phyloP scores from a whole-genome alignment of 2,797 vertebrate genomes.

The Melanotaenia boesemani region DNA sequence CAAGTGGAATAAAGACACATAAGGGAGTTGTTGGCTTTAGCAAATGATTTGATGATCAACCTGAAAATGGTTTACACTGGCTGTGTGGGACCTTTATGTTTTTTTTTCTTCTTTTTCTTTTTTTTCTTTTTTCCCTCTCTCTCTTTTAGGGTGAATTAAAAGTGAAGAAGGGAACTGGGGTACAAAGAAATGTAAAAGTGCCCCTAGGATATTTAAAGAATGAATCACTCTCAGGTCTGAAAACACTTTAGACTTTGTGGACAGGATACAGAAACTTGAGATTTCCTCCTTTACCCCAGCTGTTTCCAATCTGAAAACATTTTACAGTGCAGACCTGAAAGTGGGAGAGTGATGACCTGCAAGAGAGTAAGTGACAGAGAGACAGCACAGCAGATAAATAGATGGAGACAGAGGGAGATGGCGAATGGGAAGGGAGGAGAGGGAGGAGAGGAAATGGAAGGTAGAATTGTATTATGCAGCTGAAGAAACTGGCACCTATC shows the following conservation, averaged over 20 bases:
- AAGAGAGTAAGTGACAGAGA: slow-evolving; percentile 73
- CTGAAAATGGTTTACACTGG: slow-evolving; percentile 79
- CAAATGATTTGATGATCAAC: slow-evolving; percentile 82
- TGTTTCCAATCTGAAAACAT: slow-evolving; percentile 72
- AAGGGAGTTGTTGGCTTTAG: slow-evolving; percentile 78
- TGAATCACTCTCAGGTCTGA: slow-evolving; percentile 71
- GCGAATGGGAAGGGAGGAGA: slow-evolving; percentile 35
- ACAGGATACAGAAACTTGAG: slow-evolving; percentile 37
- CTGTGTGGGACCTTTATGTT: slow-evolving; percentile 57
- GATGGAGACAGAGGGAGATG: slow-evolving; percentile 59
- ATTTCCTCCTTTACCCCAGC: slow-evolving; percentile 64
- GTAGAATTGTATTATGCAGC: slow-evolving; percentile 17
- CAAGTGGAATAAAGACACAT: slow-evolving; percentile 83
- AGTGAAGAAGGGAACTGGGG: slow-evolving; percentile 10
- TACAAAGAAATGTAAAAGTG: slow-evolving; percentile 51
- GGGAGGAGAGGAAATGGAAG: slow-evolving; percentile 21
- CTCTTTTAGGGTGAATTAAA: slow-evolving; percentile 54
- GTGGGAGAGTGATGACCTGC: slow-evolving; percentile 78
- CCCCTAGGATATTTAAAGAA: slow-evolving; percentile 76
- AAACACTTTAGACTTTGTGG: slow-evolving; percentile 57
- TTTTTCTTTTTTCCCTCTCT: slow-evolving; percentile 59
- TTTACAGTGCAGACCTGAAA: slow-evolving; percentile 62
- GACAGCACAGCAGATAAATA: slow-evolving; percentile 67
- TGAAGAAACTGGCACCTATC: slow-evolving; percentile 35
- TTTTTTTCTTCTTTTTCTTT: slow-evolving; percentile 47